A percentile compares a stretch with the other conserved stretches of the same genome.
Evolutionary conservation across 1,140 invertebrate genomes (phyloP).

Genomic region (Atopsyche davidsoni): DNA sequence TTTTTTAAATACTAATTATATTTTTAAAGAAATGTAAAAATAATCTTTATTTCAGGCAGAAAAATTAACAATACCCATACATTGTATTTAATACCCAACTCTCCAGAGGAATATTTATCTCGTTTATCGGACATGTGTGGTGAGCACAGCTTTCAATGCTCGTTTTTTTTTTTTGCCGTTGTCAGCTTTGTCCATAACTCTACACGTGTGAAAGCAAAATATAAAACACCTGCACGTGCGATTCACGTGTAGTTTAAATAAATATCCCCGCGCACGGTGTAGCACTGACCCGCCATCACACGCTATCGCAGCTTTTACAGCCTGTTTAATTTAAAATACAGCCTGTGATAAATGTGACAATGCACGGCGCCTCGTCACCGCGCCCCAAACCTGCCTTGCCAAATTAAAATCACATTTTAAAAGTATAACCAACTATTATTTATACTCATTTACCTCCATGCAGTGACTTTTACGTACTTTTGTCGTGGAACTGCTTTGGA

Average conservation of each 20-base stretch:
- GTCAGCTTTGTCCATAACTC: slow-evolving; percentile 20
- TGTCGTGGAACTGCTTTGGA: too few species aligned
- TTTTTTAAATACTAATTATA: too few species aligned
- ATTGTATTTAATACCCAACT: too few species aligned
- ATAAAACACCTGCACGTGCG: too few species aligned
- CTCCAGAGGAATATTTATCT: slow-evolving; percentile 14
- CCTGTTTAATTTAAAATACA: slow-evolving; percentile 29
- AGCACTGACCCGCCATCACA: slow-evolving; percentile 4
- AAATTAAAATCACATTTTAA: slow-evolving; percentile 8
- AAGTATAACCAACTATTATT: too few species aligned
- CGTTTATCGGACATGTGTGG: slow-evolving; percentile 17
- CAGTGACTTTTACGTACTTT: too few species aligned
- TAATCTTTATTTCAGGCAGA: too few species aligned
- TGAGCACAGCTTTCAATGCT: slow-evolving; percentile 11
- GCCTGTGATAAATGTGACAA: slow-evolving; percentile 20
- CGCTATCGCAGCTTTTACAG: slow-evolving; percentile 26
- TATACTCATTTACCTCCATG: too few species aligned
- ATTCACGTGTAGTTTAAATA: slow-evolving; percentile 9
- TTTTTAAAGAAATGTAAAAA: too few species aligned
- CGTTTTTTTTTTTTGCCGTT: slow-evolving; percentile 16
- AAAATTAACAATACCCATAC: too few species aligned
- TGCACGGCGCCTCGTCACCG: too few species aligned
- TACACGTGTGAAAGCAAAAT: not conserved
- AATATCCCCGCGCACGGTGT: slow-evolving; percentile 20
- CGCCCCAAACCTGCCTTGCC: not conserved